A percentile compares a stretch with the other conserved stretches of the same genome.
These are phyloP conservation scores for Rafetus swinhoei DNA, from an alignment of 2,113 vertebrate genomes.

Conservation along the genomic window DNA sequence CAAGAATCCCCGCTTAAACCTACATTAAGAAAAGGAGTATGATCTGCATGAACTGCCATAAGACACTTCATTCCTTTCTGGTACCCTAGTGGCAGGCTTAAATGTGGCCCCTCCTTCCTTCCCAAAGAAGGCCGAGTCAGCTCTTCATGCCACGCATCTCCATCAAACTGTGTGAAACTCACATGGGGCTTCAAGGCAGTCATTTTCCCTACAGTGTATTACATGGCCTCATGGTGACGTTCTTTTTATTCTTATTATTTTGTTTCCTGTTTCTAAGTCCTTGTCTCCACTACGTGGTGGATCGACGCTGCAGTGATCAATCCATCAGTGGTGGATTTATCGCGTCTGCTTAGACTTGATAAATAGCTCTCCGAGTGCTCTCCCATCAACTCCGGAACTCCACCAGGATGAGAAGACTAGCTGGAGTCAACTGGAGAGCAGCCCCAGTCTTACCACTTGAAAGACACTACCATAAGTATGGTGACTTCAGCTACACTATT, in stretches of 20 bases:
- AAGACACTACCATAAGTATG: too few species aligned
- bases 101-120: not conserved
- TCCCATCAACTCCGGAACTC: too few species aligned
- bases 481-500: too few species aligned
- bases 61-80: not conserved
- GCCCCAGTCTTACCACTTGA: too few species aligned
- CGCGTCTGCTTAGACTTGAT: too few species aligned
- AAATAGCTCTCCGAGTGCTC: too few species aligned
- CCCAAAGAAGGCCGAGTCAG: not conserved
- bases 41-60: not conserved
- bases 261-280: not conserved
- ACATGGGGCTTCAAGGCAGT: not conserved
- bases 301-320: too few species aligned
- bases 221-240: not conserved
- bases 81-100: not conserved
- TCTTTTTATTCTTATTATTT: not conserved
- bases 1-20: not conserved
- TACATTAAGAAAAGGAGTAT: not conserved
- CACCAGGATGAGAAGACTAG: too few species aligned
- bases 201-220: not conserved
- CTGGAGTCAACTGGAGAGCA: too few species aligned
- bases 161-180: not conserved
- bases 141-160: not conserved
- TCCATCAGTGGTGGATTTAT: too few species aligned
- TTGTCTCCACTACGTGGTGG: too few species aligned